Conservation (phyloP, 2,113 vertebrate genomes). For the Mustela lutreola region DNA sequence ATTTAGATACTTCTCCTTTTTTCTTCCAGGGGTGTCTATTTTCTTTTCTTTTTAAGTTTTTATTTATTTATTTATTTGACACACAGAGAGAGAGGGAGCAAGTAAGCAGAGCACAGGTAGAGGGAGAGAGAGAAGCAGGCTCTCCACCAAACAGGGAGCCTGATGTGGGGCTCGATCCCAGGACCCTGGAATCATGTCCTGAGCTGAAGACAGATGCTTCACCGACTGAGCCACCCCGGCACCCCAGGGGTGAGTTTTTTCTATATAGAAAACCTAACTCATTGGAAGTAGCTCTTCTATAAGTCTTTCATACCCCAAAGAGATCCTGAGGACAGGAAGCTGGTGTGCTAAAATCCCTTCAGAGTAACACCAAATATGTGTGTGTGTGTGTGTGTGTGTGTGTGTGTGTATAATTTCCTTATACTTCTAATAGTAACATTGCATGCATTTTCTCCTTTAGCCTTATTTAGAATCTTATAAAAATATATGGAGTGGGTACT, state of each 20-base stretch:
- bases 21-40: not conserved
- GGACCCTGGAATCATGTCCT: no score
- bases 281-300: not conserved
- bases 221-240: no score
- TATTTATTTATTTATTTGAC: no score
- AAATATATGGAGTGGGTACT: not conserved
- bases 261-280: not conserved
- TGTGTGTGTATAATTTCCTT: not conserved
- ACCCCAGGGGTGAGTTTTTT: not conserved
- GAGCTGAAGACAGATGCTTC: no score
- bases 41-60: not conserved
- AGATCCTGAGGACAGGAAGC: not conserved
- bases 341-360: not conserved
- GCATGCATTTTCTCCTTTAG: not conserved
- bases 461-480: not conserved
- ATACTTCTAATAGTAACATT: not conserved
- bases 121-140: no score
- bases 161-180: no score
- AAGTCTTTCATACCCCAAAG: not conserved
- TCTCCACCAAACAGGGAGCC: no score
- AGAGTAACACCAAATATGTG: not conserved
- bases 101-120: no score
- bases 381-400: no score
- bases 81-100: no score
- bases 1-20: conserved; percentile 4